Evolutionary conservation across 2,797 vertebrate species (phyloP).

Genomic region (Alauda arvensis): DNA sequence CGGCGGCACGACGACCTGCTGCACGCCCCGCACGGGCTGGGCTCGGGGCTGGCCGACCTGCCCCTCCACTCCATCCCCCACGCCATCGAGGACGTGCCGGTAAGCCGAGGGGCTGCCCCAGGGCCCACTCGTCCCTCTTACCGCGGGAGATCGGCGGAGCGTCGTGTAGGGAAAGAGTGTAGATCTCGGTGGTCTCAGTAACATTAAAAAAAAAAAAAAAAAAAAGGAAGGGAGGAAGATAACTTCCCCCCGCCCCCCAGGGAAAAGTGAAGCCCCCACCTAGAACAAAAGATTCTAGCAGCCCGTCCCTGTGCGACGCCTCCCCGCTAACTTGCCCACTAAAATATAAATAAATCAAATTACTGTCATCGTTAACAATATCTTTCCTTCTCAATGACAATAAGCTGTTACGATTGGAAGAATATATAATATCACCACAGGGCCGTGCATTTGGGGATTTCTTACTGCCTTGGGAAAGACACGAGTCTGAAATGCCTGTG

Average conservation of each 20-base stretch:
- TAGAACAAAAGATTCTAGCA: conserved; percentile 66
- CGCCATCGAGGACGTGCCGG: conserved; percentile 96
- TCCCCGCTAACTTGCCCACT: conserved; percentile 7
- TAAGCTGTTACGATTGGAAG: conserved; percentile 55
- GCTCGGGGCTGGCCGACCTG: conserved; percentile 91
- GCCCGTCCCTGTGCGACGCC: background rate
- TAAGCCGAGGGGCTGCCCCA: conserved; percentile 63
- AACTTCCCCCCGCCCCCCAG: background rate
- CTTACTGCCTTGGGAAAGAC: conserved; percentile 37
- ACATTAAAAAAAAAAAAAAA: background rate
- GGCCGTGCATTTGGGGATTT: conserved; percentile 43
- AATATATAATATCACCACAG: conserved; percentile 41
- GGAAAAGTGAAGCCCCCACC: conserved; percentile 23
- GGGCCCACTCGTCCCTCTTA: background rate
- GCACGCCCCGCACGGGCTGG: conserved; percentile 90
- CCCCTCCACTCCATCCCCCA: conserved; percentile 96
- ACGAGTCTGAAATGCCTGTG: conserved; percentile 30
- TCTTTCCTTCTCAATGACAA: conserved; percentile 48
- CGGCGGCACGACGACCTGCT: conserved; percentile 92
- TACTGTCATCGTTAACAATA: conserved; percentile 46
- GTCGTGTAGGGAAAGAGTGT: too few relatives aligned
- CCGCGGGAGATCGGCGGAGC: background rate
- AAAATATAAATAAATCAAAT: conserved; percentile 62
- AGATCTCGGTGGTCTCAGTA: too few relatives aligned
- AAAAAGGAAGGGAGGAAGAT: background rate